phyloP scores from a whole-genome alignment of 1,140 invertebrate species.

The Leguminivora glycinivorella region DNA sequence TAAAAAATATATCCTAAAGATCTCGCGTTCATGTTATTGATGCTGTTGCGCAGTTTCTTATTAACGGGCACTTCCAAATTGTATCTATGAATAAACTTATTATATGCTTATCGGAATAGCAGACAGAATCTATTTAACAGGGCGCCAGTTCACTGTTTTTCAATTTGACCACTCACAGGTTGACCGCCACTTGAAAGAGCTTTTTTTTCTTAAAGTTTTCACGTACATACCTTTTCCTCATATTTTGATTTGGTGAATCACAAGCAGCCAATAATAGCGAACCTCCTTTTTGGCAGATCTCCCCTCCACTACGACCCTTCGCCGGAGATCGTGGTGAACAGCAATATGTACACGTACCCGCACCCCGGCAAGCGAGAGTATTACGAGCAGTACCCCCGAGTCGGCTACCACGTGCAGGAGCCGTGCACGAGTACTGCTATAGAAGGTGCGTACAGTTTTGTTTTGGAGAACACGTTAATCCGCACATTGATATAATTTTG shows the following conservation, averaged over 20 bases:
- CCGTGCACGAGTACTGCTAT: conserved; percentile 51
- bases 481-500: no score
- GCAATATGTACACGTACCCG: conserved; percentile 69
- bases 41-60: conserved; percentile 14
- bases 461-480: no score
- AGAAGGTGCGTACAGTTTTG: conserved; percentile 46
- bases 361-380: conserved; percentile 67
- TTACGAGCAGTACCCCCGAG: conserved; percentile 63
- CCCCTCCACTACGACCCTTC: conserved; percentile 66
- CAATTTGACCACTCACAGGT: no score
- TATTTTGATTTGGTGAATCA: conserved; percentile 55
- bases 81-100: conserved; percentile 59
- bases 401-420: conserved; percentile 55
- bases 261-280: background rate
- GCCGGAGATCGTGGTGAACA: conserved; percentile 61
- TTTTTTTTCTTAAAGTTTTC: no score
- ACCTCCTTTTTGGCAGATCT: conserved; percentile 49
- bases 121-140: conserved; percentile 63
- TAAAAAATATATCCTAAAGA: conserved; percentile 37
- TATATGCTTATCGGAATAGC: conserved; percentile 58
- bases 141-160: no score
- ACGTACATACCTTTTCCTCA: conserved; percentile 32
- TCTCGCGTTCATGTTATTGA: conserved; percentile 19
- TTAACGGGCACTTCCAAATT: background rate
- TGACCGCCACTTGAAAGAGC: no score